phyloP scores from a whole-genome alignment of 2,888 invertebrate genomes.

The Nephrocerus scutellatus region DNA sequence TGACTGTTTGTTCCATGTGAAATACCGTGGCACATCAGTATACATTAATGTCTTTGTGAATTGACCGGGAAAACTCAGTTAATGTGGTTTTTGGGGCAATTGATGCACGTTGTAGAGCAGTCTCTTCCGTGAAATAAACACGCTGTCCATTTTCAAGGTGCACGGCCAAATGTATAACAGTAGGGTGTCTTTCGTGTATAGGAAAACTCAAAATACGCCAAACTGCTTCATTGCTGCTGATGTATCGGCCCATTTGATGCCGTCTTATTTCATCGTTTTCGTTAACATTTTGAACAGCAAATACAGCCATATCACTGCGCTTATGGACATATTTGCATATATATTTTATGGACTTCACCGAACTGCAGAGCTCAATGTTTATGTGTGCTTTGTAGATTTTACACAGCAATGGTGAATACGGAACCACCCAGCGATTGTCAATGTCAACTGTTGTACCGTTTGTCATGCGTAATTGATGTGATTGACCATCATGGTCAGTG shows the following conservation, averaged over 20 bases:
- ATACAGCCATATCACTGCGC: conserved; percentile 14
- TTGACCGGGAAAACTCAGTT: too few relatives aligned
- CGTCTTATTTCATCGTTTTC: conserved; percentile 10
- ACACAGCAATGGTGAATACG: conserved; percentile 29
- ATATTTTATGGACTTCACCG: too few relatives aligned
- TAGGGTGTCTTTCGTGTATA: too few relatives aligned
- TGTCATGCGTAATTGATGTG: conserved; percentile 3
- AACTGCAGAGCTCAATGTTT: too few relatives aligned
- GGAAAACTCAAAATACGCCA: conserved; percentile 18
- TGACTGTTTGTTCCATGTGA: too few relatives aligned
- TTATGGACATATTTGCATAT: conserved; percentile 23
- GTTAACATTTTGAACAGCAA: conserved; percentile 10
- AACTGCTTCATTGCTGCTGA: conserved; percentile 20
- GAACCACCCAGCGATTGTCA: conserved; percentile 34
- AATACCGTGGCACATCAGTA: too few relatives aligned
- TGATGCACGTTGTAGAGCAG: too few relatives aligned
- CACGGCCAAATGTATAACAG: too few relatives aligned
- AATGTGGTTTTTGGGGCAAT: too few relatives aligned
- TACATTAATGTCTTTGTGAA: too few relatives aligned
- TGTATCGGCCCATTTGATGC: conserved; percentile 23
- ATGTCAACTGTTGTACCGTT: conserved; percentile 11
- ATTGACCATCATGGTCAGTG: conserved; percentile 9
- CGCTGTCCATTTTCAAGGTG: too few relatives aligned
- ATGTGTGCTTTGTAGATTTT: conserved; percentile 32
- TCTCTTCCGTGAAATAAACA: too few relatives aligned